phyloP scores from a whole-genome alignment of 2,888 invertebrate species.

The Nephrotoma appendiculata region DNA sequence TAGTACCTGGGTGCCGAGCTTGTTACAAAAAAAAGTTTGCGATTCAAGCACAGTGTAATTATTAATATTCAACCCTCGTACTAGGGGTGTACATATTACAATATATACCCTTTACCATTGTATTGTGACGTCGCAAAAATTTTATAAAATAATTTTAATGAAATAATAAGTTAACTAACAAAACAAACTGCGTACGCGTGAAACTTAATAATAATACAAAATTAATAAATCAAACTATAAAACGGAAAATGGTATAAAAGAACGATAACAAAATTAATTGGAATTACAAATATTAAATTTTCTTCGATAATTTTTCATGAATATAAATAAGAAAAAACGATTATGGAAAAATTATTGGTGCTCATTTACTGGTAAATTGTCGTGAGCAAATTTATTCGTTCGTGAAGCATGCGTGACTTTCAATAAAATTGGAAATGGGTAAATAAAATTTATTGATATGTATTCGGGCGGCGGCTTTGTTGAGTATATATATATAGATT shows the following conservation, averaged over 20 bases:
- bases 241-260: neutral
- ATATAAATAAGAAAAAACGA: neutral
- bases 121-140: no score
- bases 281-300: neutral
- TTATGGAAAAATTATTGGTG: neutral
- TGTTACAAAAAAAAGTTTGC: no score
- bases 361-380: neutral
- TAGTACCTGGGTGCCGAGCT: no score
- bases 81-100: no score
- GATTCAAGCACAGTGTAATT: no score
- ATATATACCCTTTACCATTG: no score
- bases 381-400: neutral
- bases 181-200: neutral
- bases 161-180: neutral
- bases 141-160: neutral
- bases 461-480: neutral
- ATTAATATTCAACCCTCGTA: no score
- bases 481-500: neutral
- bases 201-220: neutral
- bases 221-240: neutral
- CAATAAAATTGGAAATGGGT: neutral
- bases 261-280: neutral
- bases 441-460: neutral
- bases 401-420: neutral
- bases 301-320: neutral